Evolutionary conservation across 1,140 invertebrate genomes (phyloP), one percentile per base, ranked within the genome.

Genomic region (Caerostris extrusa): DNA sequence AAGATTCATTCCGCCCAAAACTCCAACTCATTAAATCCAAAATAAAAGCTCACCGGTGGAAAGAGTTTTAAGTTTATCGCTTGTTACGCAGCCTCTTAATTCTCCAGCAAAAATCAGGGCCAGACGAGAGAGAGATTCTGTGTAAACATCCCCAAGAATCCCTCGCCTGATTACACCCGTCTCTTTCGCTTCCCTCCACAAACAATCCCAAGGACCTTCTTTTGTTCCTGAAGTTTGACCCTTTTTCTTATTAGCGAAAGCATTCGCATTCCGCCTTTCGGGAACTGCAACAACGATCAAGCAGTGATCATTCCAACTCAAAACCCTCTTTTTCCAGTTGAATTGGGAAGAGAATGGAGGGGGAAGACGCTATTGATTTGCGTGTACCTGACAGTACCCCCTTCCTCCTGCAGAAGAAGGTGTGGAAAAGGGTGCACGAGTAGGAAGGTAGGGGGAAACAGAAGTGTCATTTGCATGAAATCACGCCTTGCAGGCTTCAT

Each of bases 381-480:
- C 58, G 67, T 90, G 89, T 81, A 90, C 71, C 71, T 90, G 89
- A 90, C 89, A 89, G 87, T 8, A 10, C 34, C 34, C 34, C 34
- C 34, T 34, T 34, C 34, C 55, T 50, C 57, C 83, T 34, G 19
- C 83, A 50, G 7, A 10, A 87, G n/a, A 10, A 50, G 57, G 85
- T 61, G 53, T 7, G 53, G 7, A 14, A 53, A 12, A 7, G 12
- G 64, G 3, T 14, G 6, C n/a, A 19, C 19, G 50, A 2, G 81
- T 17, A 53, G n/a, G 34, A 34, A 34, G 34, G 34, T 0, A 2
- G 34, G 34, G 57, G 50, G 57, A 19, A 53, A 8, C 55, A 61
- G 87, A 89, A 89, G 64, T 90, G 89, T 90, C 89, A 90, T 90
- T 90, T 77, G 89, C 89, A 90, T 77, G 56, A 58, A 77, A 90